These are phyloP conservation scores for Rhinichthys osculus DNA, from an alignment of 2,797 vertebrate species.

Conservation along the genomic window DNA sequence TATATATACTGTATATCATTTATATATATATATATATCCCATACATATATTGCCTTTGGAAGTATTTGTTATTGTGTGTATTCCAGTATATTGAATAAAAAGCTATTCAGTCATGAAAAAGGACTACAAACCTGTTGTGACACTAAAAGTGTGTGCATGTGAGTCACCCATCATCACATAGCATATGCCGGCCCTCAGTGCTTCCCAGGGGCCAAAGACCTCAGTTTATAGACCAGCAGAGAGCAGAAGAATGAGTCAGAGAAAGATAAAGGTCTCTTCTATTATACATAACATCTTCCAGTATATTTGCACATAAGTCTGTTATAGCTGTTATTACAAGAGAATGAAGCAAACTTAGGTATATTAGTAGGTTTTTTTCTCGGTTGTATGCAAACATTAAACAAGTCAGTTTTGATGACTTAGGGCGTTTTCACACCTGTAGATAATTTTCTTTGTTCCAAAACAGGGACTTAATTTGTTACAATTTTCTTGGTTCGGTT, in stretches of 20 bases:
- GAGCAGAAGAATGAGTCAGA: slow-evolving; percentile 67
- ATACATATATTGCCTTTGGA: neutral
- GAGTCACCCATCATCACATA: slow-evolving; percentile 53
- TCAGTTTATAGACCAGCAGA: slow-evolving; percentile 55
- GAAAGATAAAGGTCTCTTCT: slow-evolving; percentile 48
- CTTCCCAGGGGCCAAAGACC: slow-evolving; percentile 63
- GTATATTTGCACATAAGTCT: slow-evolving; percentile 7
- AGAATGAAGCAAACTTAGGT: slow-evolving; percentile 16
- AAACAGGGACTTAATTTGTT: neutral
- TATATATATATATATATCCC: too few species aligned
- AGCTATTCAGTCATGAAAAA: neutral
- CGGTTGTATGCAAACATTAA: slow-evolving; percentile 46
- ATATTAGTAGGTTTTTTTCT: neutral
- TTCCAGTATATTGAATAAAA: neutral
- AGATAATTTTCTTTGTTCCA: neutral
- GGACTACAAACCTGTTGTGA: slow-evolving; percentile 27
- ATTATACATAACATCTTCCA: slow-evolving; percentile 54
- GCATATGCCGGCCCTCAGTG: slow-evolving; percentile 53
- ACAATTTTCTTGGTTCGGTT: neutral
- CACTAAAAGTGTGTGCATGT: neutral
- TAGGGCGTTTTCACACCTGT: neutral
- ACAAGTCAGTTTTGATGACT: slow-evolving; percentile 32
- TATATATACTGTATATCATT: too few species aligned
- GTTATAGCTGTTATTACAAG: slow-evolving; percentile 14
- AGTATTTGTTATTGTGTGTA: neutral